These are phyloP conservation scores for Rhodeus uyekii DNA, from an alignment of 2,797 vertebrate genomes.

Conservation along the genomic window DNA sequence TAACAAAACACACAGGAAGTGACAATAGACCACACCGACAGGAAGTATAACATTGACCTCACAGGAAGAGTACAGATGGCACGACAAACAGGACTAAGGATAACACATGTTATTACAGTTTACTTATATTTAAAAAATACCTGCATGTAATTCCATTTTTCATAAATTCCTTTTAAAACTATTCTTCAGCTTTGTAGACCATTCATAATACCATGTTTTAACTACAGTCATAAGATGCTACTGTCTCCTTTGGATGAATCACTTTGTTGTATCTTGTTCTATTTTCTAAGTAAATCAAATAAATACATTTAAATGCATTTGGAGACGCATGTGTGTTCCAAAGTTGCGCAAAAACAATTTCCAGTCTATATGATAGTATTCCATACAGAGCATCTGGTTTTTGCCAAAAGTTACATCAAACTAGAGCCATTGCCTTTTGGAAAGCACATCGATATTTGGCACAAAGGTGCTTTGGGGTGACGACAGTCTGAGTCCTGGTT, in stretches of 20 bases:
- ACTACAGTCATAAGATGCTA: neutral
- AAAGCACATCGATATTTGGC: neutral
- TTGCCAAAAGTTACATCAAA: neutral
- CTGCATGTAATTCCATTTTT: neutral
- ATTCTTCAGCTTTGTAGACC: neutral
- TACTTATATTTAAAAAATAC: neutral
- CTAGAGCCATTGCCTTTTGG: neutral
- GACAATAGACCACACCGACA: no score
- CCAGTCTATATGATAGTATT: neutral
- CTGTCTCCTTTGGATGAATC: neutral
- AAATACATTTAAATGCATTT: neutral
- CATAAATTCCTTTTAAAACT: neutral
- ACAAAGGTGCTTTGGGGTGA: neutral
- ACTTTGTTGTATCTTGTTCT: neutral
- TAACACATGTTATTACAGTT: no score
- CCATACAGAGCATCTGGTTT: neutral
- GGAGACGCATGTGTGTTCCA: neutral
- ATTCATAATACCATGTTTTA: neutral
- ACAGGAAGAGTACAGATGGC: no score
- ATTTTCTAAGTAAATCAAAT: neutral
- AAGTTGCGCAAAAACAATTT: neutral
- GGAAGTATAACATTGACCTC: no score
- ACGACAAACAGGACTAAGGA: no score
- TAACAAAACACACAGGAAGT: no score
- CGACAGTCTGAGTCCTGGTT: neutral